phyloP scores from a whole-genome alignment of 1,140 invertebrate genomes.

The Lordiphosa mommai region DNA sequence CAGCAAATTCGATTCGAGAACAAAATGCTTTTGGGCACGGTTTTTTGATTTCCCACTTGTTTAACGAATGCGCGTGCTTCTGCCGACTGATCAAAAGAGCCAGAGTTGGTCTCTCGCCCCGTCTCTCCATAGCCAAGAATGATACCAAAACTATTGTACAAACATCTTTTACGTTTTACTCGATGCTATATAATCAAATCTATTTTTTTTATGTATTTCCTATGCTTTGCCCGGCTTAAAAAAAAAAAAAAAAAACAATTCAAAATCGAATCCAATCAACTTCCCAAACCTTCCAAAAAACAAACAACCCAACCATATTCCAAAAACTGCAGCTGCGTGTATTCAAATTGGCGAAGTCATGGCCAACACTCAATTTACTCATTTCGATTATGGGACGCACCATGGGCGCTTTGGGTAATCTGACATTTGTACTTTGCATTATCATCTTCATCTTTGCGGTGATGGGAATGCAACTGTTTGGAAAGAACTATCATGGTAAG shows the following conservation, averaged over 20 bases:
- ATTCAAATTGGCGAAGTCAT: conserved; percentile 98
- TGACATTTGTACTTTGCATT: conserved; percentile 96
- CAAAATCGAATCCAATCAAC: conserved; percentile 15
- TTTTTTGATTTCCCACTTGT: conserved; percentile 35
- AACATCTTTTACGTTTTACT: too few species aligned
- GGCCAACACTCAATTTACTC: conserved; percentile 97
- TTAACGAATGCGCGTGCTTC: conserved; percentile 32
- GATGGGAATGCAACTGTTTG: conserved; percentile 98
- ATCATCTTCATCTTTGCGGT: conserved; percentile 99
- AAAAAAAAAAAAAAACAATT: conserved; percentile 37
- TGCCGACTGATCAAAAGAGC: conserved; percentile 6
- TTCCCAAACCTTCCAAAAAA: conserved; percentile 16
- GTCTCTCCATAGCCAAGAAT: conserved; percentile 15
- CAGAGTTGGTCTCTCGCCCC: too few species aligned
- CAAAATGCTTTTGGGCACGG: conserved; percentile 60
- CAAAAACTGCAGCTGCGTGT: conserved; percentile 90
- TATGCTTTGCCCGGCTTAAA: conserved; percentile 78
- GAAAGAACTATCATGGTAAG: conserved; percentile 93
- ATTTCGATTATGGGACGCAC: conserved; percentile 98
- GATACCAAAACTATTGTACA: conserved; percentile 6
- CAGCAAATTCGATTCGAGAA: conserved; percentile 18
- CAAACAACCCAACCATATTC: conserved; percentile 25
- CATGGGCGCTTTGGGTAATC: conserved; percentile 96
- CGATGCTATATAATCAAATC: neutral
- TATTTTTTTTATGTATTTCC: conserved; percentile 64